Conservation (phyloP, 2,113 vertebrate genomes). For the Gallinago media region DNA sequence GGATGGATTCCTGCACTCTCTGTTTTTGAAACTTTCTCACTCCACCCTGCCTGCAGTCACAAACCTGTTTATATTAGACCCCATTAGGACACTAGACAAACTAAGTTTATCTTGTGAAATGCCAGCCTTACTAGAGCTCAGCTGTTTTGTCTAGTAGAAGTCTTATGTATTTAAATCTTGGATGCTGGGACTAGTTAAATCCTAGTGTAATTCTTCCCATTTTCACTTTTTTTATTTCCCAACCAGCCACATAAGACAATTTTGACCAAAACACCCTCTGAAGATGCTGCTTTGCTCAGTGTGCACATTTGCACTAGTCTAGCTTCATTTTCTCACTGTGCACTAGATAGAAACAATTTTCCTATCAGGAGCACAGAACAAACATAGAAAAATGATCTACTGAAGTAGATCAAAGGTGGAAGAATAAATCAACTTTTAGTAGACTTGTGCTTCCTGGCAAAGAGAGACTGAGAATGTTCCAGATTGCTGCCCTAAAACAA, state of each 20-base stretch:
- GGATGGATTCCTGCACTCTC: background rate
- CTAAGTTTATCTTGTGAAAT: background rate
- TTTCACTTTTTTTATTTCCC: background rate
- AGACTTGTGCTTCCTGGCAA: background rate
- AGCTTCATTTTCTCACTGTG: background rate
- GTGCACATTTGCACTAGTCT: background rate
- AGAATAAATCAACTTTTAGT: background rate
- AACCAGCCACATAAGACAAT: fast-evolving
- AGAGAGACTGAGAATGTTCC: background rate
- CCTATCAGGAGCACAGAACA: background rate
- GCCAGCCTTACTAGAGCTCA: background rate
- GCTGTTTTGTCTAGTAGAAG: background rate
- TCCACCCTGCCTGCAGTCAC: background rate
- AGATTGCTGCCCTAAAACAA: background rate
- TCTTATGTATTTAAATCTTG: background rate
- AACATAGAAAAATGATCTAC: background rate
- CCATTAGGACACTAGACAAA: no score
- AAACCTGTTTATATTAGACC: background rate
- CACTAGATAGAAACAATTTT: background rate
- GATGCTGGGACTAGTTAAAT: background rate
- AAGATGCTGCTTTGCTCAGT: background rate
- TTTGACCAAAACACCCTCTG: background rate
- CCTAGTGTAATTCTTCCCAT: background rate
- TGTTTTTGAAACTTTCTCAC: background rate
- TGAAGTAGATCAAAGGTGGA: background rate